phyloP scores from a whole-genome alignment of 2,797 vertebrate species.

The Cryptoblepharus egeriae region DNA sequence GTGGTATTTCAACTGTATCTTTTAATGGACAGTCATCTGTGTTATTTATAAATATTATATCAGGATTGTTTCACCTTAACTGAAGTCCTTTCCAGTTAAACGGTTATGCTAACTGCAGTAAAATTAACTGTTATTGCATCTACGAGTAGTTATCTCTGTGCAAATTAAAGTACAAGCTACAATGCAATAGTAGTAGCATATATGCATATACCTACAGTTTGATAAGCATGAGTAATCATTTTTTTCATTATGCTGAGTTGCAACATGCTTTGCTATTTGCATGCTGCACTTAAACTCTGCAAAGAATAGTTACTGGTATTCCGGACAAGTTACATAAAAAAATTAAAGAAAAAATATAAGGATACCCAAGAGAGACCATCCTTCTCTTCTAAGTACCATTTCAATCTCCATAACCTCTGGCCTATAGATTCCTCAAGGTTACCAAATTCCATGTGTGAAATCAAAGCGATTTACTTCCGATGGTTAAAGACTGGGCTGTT shows the following conservation, averaged over 20 bases:
- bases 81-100: conserved; percentile 30
- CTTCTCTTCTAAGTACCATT: background rate
- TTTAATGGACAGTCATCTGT: conserved; percentile 10
- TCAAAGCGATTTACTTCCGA: background rate
- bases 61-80: background rate
- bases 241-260: fast-evolving
- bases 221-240: background rate
- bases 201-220: fast-evolving
- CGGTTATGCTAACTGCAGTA: background rate
- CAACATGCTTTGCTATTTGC: background rate
- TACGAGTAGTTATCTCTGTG: conserved; percentile 2
- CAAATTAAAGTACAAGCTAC: background rate
- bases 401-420: background rate
- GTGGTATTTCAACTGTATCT: background rate
- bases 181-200: background rate
- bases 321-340: fast-evolving
- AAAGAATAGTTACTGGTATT: background rate
- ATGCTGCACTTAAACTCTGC: background rate
- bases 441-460: background rate
- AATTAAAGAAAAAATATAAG: background rate
- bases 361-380: background rate
- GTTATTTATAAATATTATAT: conserved; percentile 19
- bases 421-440: background rate
- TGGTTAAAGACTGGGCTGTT: background rate
- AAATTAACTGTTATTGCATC: background rate